A percentile compares a stretch with the other conserved stretches of the same genome.
Evolutionary conservation across 1,140 invertebrate species (phyloP).

Genomic region (Sinella curviseta): DNA sequence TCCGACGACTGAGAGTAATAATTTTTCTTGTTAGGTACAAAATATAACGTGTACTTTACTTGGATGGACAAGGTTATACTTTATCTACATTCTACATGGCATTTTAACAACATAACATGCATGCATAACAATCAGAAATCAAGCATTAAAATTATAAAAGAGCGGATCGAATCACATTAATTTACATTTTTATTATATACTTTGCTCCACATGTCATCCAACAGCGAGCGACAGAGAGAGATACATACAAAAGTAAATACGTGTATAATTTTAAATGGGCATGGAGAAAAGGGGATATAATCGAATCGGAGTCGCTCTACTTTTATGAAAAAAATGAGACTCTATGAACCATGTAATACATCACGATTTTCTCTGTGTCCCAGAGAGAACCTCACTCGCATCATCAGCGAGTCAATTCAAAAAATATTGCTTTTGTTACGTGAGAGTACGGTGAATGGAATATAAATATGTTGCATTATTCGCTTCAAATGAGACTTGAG

Average conservation of each 20-base stretch:
- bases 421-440: not conserved
- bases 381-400: no score
- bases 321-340: no score
- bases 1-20: not conserved
- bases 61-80: not conserved
- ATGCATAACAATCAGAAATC: not conserved
- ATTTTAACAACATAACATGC: not conserved
- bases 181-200: not conserved
- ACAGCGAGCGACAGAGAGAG: not conserved
- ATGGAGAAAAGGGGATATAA: no score
- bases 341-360: no score
- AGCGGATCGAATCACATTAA: not conserved
- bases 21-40: not conserved
- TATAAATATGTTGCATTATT: not conserved
- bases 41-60: not conserved
- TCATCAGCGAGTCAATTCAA: no score
- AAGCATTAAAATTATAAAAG: not conserved
- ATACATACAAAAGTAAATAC: not conserved
- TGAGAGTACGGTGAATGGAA: no score
- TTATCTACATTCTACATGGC: not conserved
- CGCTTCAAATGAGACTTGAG: conserved; percentile 10
- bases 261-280: not conserved
- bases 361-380: no score
- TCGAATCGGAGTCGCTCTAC: no score
- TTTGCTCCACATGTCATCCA: no score